Conservation (phyloP, 2,113 vertebrate species). For the Melanerpes aurifrons region DNA sequence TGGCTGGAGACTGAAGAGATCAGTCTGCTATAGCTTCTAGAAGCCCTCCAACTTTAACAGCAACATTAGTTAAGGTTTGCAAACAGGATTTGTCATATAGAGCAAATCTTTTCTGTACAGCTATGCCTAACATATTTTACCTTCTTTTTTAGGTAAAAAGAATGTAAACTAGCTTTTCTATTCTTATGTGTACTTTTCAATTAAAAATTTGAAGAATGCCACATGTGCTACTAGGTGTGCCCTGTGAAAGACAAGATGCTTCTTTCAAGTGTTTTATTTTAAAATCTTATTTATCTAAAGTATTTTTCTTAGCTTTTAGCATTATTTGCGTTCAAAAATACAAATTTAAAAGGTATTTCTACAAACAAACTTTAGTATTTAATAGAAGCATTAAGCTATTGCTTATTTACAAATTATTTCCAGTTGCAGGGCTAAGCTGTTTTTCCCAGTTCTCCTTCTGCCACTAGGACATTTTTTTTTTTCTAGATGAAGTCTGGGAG, state of each 20-base stretch:
- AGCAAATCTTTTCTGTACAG: background rate
- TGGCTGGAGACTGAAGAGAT: background rate
- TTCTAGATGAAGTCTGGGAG: background rate
- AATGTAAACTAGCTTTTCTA: background rate
- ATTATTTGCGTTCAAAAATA: background rate
- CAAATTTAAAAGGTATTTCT: background rate
- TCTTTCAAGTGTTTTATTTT: background rate
- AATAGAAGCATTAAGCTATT: background rate
- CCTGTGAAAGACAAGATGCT: background rate
- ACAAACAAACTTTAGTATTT: background rate
- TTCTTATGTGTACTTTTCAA: background rate
- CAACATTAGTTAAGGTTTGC: background rate
- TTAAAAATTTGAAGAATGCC: background rate
- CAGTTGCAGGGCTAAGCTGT: background rate
- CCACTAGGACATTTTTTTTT: background rate
- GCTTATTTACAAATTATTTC: background rate
- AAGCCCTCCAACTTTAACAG: background rate
- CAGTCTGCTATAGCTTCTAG: background rate
- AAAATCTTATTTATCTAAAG: background rate
- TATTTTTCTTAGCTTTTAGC: background rate
- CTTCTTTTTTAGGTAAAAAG: background rate
- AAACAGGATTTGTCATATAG: background rate
- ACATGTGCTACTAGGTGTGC: background rate
- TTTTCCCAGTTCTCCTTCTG: background rate
- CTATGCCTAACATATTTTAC: background rate